Evolutionary conservation across 2,113 vertebrate species (phyloP), one percentile per base, ranked within the genome.

Genomic region (Tachysurus fulvidraco): DNA sequence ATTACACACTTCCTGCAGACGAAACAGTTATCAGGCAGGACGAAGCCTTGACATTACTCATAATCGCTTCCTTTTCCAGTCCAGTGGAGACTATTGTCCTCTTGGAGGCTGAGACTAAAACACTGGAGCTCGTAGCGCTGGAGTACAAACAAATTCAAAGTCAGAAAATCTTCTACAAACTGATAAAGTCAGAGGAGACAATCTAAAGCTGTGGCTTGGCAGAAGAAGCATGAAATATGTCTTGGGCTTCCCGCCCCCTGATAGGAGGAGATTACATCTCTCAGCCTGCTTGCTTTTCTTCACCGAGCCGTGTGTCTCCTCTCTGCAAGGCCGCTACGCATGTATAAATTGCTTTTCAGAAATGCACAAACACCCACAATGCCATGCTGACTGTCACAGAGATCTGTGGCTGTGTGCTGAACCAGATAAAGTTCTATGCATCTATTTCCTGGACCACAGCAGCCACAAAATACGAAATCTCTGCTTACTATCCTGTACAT

Each of bases 181-280:
- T 59, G 87, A 89, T 89, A 23, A 89, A 87, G 88, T 90, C 88
- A 83, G 88, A 25, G n/a, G 83, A 83, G 83, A 65, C 64, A 12
- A 4, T 73, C 52, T 7, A 79, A 71, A 54, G 80, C 77, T 83
- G 87, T 88, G 88, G 84, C 89, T 86, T 82, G 90, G 65, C 88
- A 78, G 76, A 84, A 87, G 83, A 87, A 89, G 89, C 83, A 91
- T 60, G 50, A 73, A 89, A 82, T 93, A 91, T 77, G 79, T 89
- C 91, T 88, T 85, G 88, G 74, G 57, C 87, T 89, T 89, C 77
- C 87, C 73, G 52, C 88, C 88, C 88, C 87, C 73, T 11, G 88
- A 91, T 92, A 91, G 71, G 76, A 92, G 86, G 5, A 92, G 90
- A 92, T 93, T 87, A 87, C 91, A 94, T 94, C 93, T 91, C 83